Evolutionary conservation across 2,797 vertebrate species (phyloP).

Genomic region (Acanthiza pusilla): DNA sequence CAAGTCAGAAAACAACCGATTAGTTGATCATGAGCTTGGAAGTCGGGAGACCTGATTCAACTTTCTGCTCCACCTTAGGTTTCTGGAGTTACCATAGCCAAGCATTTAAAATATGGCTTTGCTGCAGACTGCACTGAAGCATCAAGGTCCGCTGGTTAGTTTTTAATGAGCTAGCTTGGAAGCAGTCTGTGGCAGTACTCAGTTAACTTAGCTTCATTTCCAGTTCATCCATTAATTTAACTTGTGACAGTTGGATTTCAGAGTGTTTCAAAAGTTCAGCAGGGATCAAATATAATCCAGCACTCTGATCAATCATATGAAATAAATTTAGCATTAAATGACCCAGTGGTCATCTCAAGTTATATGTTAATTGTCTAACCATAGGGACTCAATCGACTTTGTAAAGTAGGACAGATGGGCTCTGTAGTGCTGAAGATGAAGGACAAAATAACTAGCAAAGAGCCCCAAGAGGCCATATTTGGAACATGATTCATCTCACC

Average conservation of each 20-base stretch:
- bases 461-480: background rate
- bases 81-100: background rate
- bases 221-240: slow-evolving; percentile 45
- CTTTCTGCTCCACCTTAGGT: background rate
- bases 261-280: slow-evolving; percentile 2
- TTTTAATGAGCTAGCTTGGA: slow-evolving; percentile 45
- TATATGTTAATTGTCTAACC: slow-evolving; percentile 40
- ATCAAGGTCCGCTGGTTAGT: slow-evolving; percentile 22
- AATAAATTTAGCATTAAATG: slow-evolving; percentile 52
- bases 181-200: background rate
- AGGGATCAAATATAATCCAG: slow-evolving; percentile 31
- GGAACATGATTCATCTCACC: background rate
- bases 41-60: background rate
- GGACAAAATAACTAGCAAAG: background rate
- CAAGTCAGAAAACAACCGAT: background rate
- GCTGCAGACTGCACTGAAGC: slow-evolving; percentile 20
- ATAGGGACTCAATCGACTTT: slow-evolving; percentile 8
- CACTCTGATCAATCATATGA: slow-evolving; percentile 40
- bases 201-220: slow-evolving; percentile 8
- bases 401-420: slow-evolving; percentile 35
- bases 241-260: slow-evolving; percentile 3
- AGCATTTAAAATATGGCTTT: background rate
- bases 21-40: background rate
- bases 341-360: slow-evolving; percentile 8
- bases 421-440: background rate